phyloP scores from a whole-genome alignment of 1,140 invertebrate species.

The Acromyrmex charruanus region DNA sequence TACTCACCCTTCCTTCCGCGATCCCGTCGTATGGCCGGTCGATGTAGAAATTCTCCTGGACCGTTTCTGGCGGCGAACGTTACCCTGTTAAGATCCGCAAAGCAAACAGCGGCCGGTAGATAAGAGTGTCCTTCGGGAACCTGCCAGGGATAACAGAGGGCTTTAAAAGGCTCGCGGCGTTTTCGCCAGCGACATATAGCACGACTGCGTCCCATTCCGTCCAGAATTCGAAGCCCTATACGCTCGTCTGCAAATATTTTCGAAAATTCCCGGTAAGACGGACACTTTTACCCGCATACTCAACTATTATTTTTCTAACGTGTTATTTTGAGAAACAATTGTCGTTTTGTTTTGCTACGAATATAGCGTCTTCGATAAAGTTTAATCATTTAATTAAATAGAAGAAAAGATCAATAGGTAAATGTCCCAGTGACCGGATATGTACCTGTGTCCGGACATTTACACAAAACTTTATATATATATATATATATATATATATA shows the following conservation, averaged over 20 bases:
- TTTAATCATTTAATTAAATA: background rate
- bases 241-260: conserved; percentile 57
- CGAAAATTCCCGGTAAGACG: conserved; percentile 21
- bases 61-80: conserved; percentile 73
- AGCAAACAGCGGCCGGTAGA: conserved; percentile 75
- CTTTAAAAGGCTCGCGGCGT: conserved; percentile 79
- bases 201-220: background rate
- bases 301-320: conserved; percentile 32
- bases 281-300: background rate
- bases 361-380: background rate
- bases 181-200: conserved; percentile 20
- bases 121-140: conserved; percentile 79
- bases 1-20: conserved; percentile 43
- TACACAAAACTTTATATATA: no score
- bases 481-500: no score
- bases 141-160: conserved; percentile 79
- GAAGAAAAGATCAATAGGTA: background rate
- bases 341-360: background rate
- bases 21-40: conserved; percentile 50
- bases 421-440: no score
- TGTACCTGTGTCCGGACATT: no score
- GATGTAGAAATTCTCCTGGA: conserved; percentile 69
- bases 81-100: conserved; percentile 80
- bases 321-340: conserved; percentile 1
- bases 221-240: conserved; percentile 38